These are phyloP conservation scores for Eustalomyia histrio DNA, from an alignment of 2,888 invertebrate species.

Conservation along the genomic window DNA sequence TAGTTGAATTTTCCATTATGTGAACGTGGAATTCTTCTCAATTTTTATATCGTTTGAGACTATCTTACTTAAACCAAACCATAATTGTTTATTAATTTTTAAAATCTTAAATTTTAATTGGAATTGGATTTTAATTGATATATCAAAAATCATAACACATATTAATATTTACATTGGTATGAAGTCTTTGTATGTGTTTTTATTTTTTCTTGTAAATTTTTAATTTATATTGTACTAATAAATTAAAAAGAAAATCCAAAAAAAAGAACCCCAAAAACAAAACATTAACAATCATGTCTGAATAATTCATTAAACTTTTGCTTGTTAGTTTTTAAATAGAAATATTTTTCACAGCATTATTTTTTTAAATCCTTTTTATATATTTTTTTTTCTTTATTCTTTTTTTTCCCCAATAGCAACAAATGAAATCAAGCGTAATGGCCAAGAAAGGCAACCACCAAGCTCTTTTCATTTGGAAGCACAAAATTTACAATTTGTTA, in stretches of 20 bases:
- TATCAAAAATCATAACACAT: too few species aligned
- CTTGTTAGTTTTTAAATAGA: constrained; percentile 64
- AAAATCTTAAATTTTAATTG: too few species aligned
- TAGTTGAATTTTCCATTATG: too few species aligned
- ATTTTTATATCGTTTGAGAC: too few species aligned
- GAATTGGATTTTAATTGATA: too few species aligned
- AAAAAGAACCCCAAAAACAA: neutral
- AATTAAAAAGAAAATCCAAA: neutral
- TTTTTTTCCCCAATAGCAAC: constrained; percentile 29
- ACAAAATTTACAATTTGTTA: constrained; percentile 22
- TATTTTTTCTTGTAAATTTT: neutral
- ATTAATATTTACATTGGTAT: too few species aligned
- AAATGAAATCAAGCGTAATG: constrained; percentile 59
- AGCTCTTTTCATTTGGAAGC: constrained; percentile 15
- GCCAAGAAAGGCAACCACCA: constrained; percentile 39
- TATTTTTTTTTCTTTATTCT: neutral
- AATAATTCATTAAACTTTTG: constrained; percentile 67
- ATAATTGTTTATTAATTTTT: too few species aligned
- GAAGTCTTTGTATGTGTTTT: too few species aligned
- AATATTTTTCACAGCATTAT: constrained; percentile 53
- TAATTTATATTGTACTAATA: constrained; percentile 1
- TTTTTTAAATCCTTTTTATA: neutral
- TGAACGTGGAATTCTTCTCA: too few species aligned
- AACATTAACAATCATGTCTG: constrained; percentile 45
- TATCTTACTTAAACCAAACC: too few species aligned